Evolutionary conservation across 2,888 invertebrate genomes (phyloP).

Genomic region (Spodoptera littoralis): DNA sequence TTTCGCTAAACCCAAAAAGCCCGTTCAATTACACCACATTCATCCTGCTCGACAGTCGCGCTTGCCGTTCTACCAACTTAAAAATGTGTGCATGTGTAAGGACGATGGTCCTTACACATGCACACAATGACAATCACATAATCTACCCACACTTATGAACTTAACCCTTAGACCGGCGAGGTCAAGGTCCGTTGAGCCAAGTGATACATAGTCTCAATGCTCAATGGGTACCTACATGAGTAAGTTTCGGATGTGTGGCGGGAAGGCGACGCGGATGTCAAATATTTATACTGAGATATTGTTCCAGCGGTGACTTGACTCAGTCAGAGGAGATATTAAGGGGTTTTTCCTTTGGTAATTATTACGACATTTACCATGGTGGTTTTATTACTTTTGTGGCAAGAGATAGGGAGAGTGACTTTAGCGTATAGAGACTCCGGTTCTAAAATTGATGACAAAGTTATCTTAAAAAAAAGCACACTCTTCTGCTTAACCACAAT

Average conservation of each 20-base stretch:
- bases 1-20: too few relatives aligned
- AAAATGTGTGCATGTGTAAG: too few relatives aligned
- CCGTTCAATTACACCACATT: too few relatives aligned
- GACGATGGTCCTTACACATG: background rate
- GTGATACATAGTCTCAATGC: conserved; percentile 46
- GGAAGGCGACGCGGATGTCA: conserved; percentile 75
- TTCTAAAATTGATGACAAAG: too few relatives aligned
- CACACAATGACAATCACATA: background rate
- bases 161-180: conserved; percentile 20
- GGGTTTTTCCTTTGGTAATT: conserved; percentile 27
- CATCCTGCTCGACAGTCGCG: too few relatives aligned
- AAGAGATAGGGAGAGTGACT: too few relatives aligned
- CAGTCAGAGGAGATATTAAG: conserved; percentile 17
- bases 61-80: too few relatives aligned
- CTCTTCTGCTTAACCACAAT: too few relatives aligned
- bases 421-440: too few relatives aligned
- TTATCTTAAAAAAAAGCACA: too few relatives aligned
- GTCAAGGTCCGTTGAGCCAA: conserved; percentile 43
- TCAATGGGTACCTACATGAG: conserved; percentile 51
- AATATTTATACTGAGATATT: conserved; percentile 71
- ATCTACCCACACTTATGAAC: background rate
- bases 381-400: too few relatives aligned
- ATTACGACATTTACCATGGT: background rate
- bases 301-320: conserved; percentile 54
- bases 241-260: conserved; percentile 76